phyloP scores from a whole-genome alignment of 1,140 invertebrate genomes.

The Temnothorax nylanderi region DNA sequence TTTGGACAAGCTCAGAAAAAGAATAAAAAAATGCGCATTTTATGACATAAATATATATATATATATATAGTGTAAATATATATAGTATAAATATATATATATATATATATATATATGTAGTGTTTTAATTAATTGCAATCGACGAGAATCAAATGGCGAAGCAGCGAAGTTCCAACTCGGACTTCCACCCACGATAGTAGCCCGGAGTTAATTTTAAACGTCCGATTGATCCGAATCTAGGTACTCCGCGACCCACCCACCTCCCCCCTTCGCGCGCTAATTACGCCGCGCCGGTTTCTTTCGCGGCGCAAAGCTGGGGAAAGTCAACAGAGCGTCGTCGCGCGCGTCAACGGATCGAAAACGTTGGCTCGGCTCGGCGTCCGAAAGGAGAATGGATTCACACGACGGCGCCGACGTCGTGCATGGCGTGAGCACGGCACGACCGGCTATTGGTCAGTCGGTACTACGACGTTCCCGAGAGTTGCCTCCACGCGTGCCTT shows the following conservation, averaged over 20 bases:
- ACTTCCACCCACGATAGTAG: neutral
- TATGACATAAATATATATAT: neutral
- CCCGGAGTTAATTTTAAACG: conserved; percentile 3
- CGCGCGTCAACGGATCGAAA: neutral
- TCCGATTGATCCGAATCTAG: neutral
- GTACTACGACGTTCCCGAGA: conserved; percentile 46
- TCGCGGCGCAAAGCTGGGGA: neutral
- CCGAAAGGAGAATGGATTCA: conserved; percentile 35
- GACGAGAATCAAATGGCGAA: neutral
- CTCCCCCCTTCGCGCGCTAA: neutral
- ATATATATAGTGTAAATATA: too few relatives aligned
- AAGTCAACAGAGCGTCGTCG: conserved; percentile 16
- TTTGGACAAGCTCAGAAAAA: neutral
- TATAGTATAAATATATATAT: too few relatives aligned
- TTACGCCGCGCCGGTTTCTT: neutral
- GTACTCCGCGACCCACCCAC: neutral
- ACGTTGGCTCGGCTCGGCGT: neutral
- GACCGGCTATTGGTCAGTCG: conserved; percentile 52
- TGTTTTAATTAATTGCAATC: neutral
- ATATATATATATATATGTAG: too few relatives aligned
- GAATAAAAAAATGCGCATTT: neutral
- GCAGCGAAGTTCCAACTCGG: neutral
- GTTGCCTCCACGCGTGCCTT: neutral
- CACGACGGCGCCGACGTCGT: conserved; percentile 43
- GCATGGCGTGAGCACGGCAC: conserved; percentile 53